Base-by-base conservation (phyloP, 2,888 invertebrate genomes). In the Athrips mouffetella region DNA sequence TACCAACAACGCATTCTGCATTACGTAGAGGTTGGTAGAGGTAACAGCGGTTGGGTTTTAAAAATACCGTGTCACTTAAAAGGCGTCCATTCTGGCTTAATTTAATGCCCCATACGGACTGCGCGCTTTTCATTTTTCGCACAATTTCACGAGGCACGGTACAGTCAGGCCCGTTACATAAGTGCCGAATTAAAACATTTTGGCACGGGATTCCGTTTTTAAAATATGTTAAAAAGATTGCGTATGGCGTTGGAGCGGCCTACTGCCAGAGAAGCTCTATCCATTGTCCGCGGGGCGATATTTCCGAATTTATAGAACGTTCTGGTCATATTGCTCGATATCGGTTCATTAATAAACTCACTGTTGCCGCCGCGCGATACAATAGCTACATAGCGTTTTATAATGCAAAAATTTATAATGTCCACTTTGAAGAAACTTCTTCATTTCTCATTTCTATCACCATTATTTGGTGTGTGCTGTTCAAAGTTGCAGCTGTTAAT, bases 341-440 rank as follows among this genome's bases (percentile, higher is more conserved):
- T 78, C 70, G 69, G 75, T 77, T 78, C 74, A 80, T 81, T 80
- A 80, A 80, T 81, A 77, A 78, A 80, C 76, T 76, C 75, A 73
- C 70, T 66, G 69, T 70, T 70, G 67, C 70, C 65, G 67, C 64
- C 55, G 59, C 63, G 65, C 67, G 67, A 72, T 66, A 73, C 76
- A 76, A 74, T 71, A 65, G 67, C 71, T 67, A 63, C 69, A 67
- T 63, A 73, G 61, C 59, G 70, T 70, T 73, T 68, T 67, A 57
- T 63, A 69, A 71, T 73, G 74, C 71, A 67, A 67, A 65, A 64
- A 70, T 73, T 71, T 74, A 13, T 31, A 62, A 68, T 35, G 16
- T 35, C 35, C 33, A 33, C 16, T 60, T 57, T 57, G 57, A 6
- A 5, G 30, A 11, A 20, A 44, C 20, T 44, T 44, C 42, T 44